These are phyloP conservation scores for Microcebus murinus DNA, from an alignment of 2,113 vertebrate genomes.

Conservation along the genomic window DNA sequence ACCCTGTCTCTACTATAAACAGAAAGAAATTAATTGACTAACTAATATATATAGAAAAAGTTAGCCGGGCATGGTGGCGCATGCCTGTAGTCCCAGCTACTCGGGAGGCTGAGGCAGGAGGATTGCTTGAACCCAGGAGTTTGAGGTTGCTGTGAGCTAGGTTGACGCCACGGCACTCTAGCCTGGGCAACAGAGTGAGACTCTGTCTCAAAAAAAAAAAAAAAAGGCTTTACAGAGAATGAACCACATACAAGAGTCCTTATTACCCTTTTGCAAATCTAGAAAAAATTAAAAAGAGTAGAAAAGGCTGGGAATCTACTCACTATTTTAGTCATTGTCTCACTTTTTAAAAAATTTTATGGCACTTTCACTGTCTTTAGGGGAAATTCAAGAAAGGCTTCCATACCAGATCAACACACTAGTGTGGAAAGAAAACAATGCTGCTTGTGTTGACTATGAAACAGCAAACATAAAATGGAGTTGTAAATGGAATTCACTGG, in stretches of 20 bases:
- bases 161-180: too few species aligned
- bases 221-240: background rate
- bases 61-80: too few species aligned
- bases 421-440: background rate
- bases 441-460: background rate
- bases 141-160: too few species aligned
- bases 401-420: background rate
- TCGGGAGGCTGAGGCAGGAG: too few species aligned
- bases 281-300: background rate
- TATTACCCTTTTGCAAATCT: background rate
- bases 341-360: background rate
- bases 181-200: too few species aligned
- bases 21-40: too few species aligned
- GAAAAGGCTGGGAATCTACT: background rate
- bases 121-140: too few species aligned
- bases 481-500: background rate
- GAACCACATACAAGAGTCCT: background rate
- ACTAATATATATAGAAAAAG: too few species aligned
- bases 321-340: background rate
- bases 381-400: constrained; percentile 1
- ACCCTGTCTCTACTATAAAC: too few species aligned
- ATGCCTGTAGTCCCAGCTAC: too few species aligned
- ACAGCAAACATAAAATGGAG: background rate
- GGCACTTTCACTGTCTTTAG: background rate
- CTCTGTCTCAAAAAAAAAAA: too few species aligned